phyloP scores from a whole-genome alignment of 2,113 vertebrate species.

The Chloebia gouldiae region DNA sequence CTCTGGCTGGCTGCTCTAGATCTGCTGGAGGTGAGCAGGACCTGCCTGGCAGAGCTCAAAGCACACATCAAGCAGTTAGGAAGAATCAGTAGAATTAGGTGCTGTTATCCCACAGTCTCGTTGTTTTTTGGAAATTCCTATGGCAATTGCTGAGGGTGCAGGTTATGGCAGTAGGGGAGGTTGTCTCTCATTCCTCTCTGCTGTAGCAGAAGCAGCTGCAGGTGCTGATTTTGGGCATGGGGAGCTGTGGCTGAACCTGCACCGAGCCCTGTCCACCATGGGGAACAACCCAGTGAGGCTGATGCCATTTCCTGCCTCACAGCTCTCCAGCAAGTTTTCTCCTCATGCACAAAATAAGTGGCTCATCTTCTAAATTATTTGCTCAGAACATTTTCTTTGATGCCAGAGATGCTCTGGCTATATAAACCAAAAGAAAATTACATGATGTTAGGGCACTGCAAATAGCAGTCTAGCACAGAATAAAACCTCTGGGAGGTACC shows the following conservation, averaged over 20 bases:
- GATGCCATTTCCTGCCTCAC: neutral
- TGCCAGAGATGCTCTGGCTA: neutral
- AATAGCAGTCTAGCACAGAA: neutral
- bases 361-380: neutral
- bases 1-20: neutral
- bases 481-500: neutral
- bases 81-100: neutral
- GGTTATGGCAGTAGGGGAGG: neutral
- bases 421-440: neutral
- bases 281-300: neutral
- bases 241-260: neutral
- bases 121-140: neutral
- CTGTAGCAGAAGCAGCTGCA: neutral
- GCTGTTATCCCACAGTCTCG: neutral
- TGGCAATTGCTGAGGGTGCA: neutral
- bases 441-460: neutral
- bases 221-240: neutral
- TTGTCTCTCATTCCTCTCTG: neutral
- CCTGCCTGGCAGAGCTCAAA: neutral
- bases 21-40: neutral
- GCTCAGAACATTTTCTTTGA: neutral
- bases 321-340: neutral
- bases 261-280: rapidly evolving
- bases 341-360: neutral
- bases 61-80: rapidly evolving